A percentile compares a stretch with the other conserved stretches of the same genome.
Evolutionary conservation across 2,797 vertebrate species (phyloP).

Genomic region (Thaleichthys pacificus): DNA sequence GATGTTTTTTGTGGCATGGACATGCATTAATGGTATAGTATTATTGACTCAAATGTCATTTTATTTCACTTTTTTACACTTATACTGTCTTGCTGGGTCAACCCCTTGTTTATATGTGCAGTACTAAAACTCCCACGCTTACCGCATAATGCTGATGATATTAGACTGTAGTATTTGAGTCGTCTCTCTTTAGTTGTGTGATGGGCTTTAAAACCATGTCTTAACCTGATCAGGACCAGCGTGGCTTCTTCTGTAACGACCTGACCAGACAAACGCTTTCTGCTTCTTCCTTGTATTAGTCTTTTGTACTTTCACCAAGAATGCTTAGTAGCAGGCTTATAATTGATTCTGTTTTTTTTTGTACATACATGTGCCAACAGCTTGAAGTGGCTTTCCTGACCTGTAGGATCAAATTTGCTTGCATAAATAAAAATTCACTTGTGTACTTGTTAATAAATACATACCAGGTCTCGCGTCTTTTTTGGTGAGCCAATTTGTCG

Average conservation of each 20-base stretch:
- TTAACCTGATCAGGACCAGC: constrained; percentile 86
- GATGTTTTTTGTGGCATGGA: constrained; percentile 97
- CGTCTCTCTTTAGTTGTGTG: constrained; percentile 92
- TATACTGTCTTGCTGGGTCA: constrained; percentile 84
- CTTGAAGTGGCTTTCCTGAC: constrained; percentile 99
- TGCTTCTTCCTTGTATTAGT: constrained; percentile 90
- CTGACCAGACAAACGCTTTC: constrained; percentile 67
- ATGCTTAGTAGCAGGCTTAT: constrained; percentile 98
- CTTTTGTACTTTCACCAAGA: constrained; percentile 98
- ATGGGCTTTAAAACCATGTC: constrained; percentile 89
- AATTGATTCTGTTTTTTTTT: constrained; percentile 98
- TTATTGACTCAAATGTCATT: constrained; percentile 74
- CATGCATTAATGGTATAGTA: constrained; percentile 92
- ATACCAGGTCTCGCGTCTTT: constrained; percentile 28
- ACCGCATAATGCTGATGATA: constrained; percentile 86
- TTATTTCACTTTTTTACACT: constrained; percentile 78
- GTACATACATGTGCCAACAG: constrained; percentile 99
- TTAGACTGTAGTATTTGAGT: constrained; percentile 94
- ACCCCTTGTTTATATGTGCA: constrained; percentile 88
- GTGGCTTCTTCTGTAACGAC: constrained; percentile 76
- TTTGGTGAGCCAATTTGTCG: not conserved
- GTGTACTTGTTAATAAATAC: constrained; percentile 90
- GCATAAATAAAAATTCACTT: constrained; percentile 95
- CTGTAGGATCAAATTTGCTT: constrained; percentile 98
- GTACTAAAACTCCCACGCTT: constrained; percentile 85